Evolutionary conservation across 2,888 invertebrate genomes (phyloP), one percentile per base, ranked within the genome.

Genomic region (Eulithis prunata): DNA sequence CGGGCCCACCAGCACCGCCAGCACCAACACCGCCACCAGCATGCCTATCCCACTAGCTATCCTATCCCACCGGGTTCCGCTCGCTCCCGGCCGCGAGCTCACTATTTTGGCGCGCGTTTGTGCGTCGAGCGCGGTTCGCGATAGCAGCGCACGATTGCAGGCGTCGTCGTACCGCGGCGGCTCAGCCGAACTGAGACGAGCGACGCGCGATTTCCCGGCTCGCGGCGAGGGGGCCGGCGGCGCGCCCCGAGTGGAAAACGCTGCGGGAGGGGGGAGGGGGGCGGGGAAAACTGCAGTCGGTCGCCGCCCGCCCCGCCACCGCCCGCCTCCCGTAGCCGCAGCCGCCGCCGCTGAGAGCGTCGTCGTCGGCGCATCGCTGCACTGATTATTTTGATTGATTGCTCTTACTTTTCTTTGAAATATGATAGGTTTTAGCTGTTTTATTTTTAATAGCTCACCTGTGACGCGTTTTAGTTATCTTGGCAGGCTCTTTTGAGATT

Each of bases 171-270:
- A 82, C 79, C 86, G 86, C 91, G 90, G 87, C 90, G 91, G 87
- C 87, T 81, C 88, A 88, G 86, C 83, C 89, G 85, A 85, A 93
- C 92, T 93, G 92, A 92, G 88, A 78, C 83, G 87, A 83, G 81
- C 79, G 84, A 80, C 84, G 87, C 86, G 86, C 86, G 86, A 90
- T 89, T 92, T 91, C 91, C 91, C 91, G 87, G 87, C 88, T 85
- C 81, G 80, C 84, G 86, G 86, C 81, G 88, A 85, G 90, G 91
- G 84, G 86, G 84, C 84, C 86, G 88, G 84, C 86, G 88, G 84
- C 85, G 88, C 87, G 88, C 88, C 88, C 88, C 89, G 85, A 87
- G 87, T 87, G 91, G 90, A 91, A 91, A 91, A 90, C 88, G 88
- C 87, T 82, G 77, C 81, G 82, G 85, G 87, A 80, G 76, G 81